Evolutionary conservation across 2,888 invertebrate genomes (phyloP).

Genomic region (Saturnia pavonia): DNA sequence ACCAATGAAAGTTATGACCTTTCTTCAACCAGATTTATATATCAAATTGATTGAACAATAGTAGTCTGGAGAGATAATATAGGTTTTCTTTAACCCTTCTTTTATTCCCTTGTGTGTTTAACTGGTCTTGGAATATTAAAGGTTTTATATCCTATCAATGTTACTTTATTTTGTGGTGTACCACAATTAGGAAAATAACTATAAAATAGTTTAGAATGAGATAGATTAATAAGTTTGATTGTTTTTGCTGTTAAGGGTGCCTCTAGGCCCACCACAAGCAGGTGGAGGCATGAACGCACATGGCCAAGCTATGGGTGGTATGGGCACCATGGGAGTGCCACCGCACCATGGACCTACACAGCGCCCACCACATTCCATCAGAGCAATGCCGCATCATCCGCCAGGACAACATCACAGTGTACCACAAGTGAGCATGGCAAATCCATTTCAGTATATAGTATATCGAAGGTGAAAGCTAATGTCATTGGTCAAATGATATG

Average conservation of each 20-base stretch:
- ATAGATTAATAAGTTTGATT: constrained; percentile 16
- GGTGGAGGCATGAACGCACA: constrained; percentile 62
- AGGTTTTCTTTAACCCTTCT: not conserved
- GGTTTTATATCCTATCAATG: not conserved
- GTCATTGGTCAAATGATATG: no score
- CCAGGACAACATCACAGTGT: constrained; percentile 65
- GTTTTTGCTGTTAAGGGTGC: constrained; percentile 51
- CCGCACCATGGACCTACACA: constrained; percentile 59
- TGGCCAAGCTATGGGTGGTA: constrained; percentile 57
- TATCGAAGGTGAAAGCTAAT: no score
- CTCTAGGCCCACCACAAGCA: constrained; percentile 62
- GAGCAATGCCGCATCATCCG: constrained; percentile 69
- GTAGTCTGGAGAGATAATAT: constrained; percentile 36
- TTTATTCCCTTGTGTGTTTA: not conserved
- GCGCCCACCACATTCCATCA: constrained; percentile 67
- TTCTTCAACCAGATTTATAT: constrained; percentile 62
- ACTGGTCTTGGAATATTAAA: not conserved
- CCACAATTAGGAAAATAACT: not conserved
- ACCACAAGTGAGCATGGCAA: constrained; percentile 54
- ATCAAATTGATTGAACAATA: constrained; percentile 55
- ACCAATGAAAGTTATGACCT: constrained; percentile 45
- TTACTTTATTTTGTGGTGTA: not conserved
- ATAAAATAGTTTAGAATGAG: constrained; percentile 1
- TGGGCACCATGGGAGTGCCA: constrained; percentile 57
- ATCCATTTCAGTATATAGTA: no score